A percentile compares a stretch with the other conserved stretches of the same genome.
These are phyloP conservation scores for Pristionchus arcanus DNA, from an alignment of 2,888 invertebrate genomes.

Conservation along the genomic window DNA sequence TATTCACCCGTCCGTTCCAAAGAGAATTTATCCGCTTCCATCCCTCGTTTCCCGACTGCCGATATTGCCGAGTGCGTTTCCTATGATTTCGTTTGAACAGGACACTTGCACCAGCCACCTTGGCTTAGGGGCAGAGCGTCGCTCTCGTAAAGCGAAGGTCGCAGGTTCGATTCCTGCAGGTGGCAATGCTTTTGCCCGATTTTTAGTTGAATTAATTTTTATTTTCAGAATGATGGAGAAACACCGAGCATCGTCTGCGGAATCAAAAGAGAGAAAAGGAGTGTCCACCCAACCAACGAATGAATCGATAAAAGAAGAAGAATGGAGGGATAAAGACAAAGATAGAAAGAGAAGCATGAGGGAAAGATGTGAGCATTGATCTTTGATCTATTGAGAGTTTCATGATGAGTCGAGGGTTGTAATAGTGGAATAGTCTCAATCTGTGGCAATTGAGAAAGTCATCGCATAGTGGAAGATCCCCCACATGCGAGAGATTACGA, in stretches of 20 bases:
- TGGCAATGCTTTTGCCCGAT: neutral
- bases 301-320: slow-evolving; percentile 34
- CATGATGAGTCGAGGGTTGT: neutral
- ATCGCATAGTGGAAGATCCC: neutral
- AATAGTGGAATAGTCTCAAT: slow-evolving; percentile 18
- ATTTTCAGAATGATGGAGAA: slow-evolving; percentile 5
- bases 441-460: neutral
- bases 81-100: neutral
- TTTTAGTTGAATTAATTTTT: neutral
- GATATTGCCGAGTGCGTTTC: slow-evolving; percentile 44
- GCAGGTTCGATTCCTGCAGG: slow-evolving; percentile 43
- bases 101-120: neutral
- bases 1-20: slow-evolving; percentile 52
- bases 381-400: neutral
- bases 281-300: slow-evolving; percentile 20
- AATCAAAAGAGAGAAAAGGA: neutral
- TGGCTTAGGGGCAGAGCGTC: slow-evolving; percentile 30
- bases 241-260: neutral
- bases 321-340: neutral
- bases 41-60: slow-evolving; percentile 40
- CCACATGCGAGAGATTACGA: slow-evolving; percentile 38
- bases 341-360: slow-evolving; percentile 38
- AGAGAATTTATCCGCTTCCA: neutral
- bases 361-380: slow-evolving; percentile 37
- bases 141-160: slow-evolving; percentile 46